Base-by-base conservation (phyloP, 1,140 invertebrate genomes). In the Gonatopus flavifemur region DNA sequence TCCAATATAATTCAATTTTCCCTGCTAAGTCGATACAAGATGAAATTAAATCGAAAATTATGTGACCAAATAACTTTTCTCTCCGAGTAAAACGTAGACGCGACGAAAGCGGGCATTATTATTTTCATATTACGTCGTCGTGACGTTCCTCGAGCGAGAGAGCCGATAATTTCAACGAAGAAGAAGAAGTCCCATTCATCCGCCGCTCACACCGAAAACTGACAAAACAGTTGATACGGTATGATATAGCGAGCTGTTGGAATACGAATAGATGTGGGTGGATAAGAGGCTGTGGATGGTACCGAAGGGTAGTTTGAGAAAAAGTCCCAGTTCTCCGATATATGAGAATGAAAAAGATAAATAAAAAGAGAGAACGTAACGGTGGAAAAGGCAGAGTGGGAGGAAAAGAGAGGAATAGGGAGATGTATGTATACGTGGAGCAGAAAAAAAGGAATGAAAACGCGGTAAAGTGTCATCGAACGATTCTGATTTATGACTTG, bases 211-310 rank as follows among this genome's bases (percentile, higher is more conserved):
- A 64, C 55, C 53, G 48, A 54, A 65, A 76, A 75, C 71, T 75
- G 74, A 75, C 72, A 76, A 76, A 75, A 76, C 72, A 76, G 72
- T 75, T 76, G 72, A 74, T 74, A 74, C 67, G 67, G 60, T 49
- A 59, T 71, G 69, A 73, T 72, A 74, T 70, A 70, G 66, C 58
- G 55, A 30, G 24, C 32, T 31, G 36, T 31, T 15, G 55, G 62
- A 69, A 70, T 74, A 72, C 68, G 70, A 72, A 76, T 72, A 64
- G 59, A 70, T 60, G 63, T 49, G 30, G 40, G 40, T 55, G 57
- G 50, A 56, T 62, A 53, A 59, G 49, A 50, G 57, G 53, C 41
- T 31, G 32, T 44, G 51, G 61, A 63, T 52, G 47, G 57, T 30
- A 30, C 37, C 49, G 47, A 40, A 38, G 45, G 37, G 38, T 40